These are phyloP conservation scores for Pholis gunnellus DNA, from an alignment of 2,113 vertebrate genomes.

Conservation along the genomic window DNA sequence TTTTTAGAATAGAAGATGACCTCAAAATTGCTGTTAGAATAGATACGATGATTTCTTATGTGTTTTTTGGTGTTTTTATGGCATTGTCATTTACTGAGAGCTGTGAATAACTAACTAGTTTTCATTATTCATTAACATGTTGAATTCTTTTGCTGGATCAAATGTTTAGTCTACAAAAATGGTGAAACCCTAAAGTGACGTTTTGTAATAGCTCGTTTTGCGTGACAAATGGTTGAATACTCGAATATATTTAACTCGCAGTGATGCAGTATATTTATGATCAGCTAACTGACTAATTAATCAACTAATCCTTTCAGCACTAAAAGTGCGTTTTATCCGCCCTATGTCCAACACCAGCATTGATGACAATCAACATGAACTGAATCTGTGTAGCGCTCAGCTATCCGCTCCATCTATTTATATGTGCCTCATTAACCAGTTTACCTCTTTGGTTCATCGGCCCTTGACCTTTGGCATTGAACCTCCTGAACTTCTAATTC, in stretches of 20 bases:
- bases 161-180: neutral
- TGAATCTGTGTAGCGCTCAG: neutral
- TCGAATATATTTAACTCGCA: neutral
- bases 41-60: neutral
- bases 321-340: neutral
- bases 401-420: constrained; percentile 43
- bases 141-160: neutral
- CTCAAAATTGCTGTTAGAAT: neutral
- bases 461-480: constrained; percentile 49
- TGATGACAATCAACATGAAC: neutral
- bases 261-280: neutral
- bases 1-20: neutral
- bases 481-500: constrained; percentile 59
- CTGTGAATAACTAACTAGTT: neutral
- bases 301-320: neutral
- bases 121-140: neutral
- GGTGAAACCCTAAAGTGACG: neutral
- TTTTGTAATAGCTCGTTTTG: neutral
- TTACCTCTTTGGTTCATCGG: constrained; percentile 31
- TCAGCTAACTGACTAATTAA: too few species aligned
- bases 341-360: neutral
- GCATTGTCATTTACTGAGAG: neutral
- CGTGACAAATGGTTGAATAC: neutral
- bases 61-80: neutral
- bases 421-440: constrained; percentile 23